These are phyloP conservation scores for Gasteruption jaculator DNA, from an alignment of 2,888 invertebrate species.

Conservation along the genomic window DNA sequence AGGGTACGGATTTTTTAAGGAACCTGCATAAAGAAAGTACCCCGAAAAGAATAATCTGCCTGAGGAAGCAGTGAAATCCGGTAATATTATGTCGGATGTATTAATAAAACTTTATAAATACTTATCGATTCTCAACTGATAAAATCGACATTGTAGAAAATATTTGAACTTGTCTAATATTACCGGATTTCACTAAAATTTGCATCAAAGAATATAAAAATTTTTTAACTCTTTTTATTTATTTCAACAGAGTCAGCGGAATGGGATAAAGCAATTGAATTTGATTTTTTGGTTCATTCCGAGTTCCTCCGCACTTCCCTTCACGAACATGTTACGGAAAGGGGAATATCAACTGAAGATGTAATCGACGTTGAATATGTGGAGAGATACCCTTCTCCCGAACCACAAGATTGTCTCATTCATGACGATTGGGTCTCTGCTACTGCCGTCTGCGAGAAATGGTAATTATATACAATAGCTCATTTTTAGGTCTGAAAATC, in stretches of 20 bases:
- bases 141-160: too few relatives aligned
- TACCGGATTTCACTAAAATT: too few relatives aligned
- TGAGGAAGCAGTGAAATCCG: too few relatives aligned
- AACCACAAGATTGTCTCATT: slow-evolving; percentile 85
- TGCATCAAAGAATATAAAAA: too few relatives aligned
- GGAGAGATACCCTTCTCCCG: slow-evolving; percentile 84
- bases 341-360: slow-evolving; percentile 74
- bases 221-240: neutral
- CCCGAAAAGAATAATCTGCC: too few relatives aligned
- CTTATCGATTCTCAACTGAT: too few relatives aligned
- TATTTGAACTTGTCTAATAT: too few relatives aligned
- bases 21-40: too few relatives aligned
- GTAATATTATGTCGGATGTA: too few relatives aligned
- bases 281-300: slow-evolving; percentile 85
- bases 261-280: slow-evolving; percentile 57
- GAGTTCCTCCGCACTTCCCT: slow-evolving; percentile 73
- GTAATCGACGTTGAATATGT: slow-evolving; percentile 89
- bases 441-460: slow-evolving; percentile 67
- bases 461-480: slow-evolving; percentile 51
- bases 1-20: too few relatives aligned
- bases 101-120: too few relatives aligned
- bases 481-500: too few relatives aligned
- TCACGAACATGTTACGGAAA: slow-evolving; percentile 71
- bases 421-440: slow-evolving; percentile 99
- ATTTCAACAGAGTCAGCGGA: slow-evolving; percentile 39